Evolutionary conservation across 2,797 vertebrate species (phyloP).

Genomic region (Pipistrellus nathusii): DNA sequence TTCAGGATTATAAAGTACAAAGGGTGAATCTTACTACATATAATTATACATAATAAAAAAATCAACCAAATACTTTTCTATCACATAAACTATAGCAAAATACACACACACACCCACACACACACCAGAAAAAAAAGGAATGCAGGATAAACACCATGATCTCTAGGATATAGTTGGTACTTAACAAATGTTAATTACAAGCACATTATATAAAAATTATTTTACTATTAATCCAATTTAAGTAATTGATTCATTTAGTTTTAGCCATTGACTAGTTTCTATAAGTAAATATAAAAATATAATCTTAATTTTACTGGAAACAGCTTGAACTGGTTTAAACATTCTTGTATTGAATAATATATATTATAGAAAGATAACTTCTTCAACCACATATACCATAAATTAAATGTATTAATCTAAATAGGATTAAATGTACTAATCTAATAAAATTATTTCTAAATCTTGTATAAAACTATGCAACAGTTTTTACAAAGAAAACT

Average conservation of each 20-base stretch:
- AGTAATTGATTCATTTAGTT: background rate
- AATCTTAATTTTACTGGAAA: background rate
- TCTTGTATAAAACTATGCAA: background rate
- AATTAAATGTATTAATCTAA: background rate
- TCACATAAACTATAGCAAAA: background rate
- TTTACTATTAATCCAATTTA: background rate
- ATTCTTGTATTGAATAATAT: background rate
- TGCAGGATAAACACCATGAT: background rate
- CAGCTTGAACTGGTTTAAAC: background rate
- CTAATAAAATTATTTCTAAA: background rate
- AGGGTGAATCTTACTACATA: background rate
- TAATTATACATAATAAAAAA: background rate
- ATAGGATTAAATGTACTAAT: background rate
- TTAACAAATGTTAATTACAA: background rate
- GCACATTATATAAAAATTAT: conserved; percentile 9
- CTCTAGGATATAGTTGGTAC: background rate
- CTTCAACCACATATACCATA: background rate
- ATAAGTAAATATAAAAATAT: background rate
- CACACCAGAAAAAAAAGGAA: background rate
- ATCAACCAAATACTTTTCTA: background rate
- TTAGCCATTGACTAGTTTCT: background rate
- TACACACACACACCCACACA: no score
- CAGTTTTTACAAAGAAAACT: background rate
- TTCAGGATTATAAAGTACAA: background rate
- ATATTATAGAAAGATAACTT: background rate